phyloP scores from a whole-genome alignment of 2,113 vertebrate genomes.

The Corythornis vintsioides region DNA sequence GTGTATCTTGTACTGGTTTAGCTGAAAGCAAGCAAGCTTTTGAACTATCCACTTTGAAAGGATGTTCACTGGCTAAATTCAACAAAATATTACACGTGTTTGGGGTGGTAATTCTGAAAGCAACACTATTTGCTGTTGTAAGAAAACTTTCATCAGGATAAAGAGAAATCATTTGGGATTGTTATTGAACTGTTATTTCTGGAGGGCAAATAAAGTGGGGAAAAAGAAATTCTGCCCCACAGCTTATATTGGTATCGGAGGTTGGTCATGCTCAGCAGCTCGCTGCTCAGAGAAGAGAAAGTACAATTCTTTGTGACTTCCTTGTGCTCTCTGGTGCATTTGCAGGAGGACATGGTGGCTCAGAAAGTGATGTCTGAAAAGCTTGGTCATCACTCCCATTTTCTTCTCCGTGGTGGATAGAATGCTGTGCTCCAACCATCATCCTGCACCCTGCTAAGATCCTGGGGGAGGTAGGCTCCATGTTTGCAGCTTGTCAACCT shows the following conservation, averaged over 20 bases:
- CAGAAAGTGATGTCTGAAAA: background rate
- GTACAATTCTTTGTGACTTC: background rate
- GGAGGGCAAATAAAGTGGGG: background rate
- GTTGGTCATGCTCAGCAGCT: background rate
- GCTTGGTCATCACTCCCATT: background rate
- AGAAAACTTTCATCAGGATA: background rate
- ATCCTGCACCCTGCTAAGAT: background rate
- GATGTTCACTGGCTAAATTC: conserved; percentile 4
- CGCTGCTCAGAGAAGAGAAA: background rate
- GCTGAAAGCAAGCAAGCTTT: conserved; percentile 25
- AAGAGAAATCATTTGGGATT: background rate
- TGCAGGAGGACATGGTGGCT: background rate
- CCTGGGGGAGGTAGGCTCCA: background rate
- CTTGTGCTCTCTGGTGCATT: background rate
- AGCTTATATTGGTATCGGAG: background rate
- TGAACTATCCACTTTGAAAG: conserved; percentile 2
- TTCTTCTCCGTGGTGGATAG: background rate
- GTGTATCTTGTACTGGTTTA: background rate
- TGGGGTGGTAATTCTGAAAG: background rate
- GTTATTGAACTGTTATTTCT: background rate
- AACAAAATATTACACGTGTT: background rate
- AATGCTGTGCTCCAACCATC: background rate
- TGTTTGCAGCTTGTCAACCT: background rate
- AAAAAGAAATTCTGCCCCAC: background rate
- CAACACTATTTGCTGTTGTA: background rate